Conservation (phyloP, 2,113 vertebrate genomes). For the Syngnathus typhle region DNA sequence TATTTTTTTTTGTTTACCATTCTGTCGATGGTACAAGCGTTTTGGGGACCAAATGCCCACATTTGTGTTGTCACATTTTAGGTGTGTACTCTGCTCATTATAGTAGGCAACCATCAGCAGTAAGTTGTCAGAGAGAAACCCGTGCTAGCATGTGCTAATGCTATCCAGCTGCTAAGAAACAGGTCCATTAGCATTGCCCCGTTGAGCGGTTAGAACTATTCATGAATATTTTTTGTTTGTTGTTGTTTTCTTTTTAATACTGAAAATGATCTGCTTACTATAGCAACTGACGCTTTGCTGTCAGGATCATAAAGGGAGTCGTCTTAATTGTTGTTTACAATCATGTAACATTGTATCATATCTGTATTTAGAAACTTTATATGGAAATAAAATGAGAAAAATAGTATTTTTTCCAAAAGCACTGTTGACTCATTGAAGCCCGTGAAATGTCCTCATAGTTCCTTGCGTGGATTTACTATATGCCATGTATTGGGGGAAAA, state of each 20-base stretch:
- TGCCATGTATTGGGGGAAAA: too few species aligned
- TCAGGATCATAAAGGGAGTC: conserved; percentile 13
- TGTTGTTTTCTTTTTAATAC: not conserved
- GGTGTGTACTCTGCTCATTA: not conserved
- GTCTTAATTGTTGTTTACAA: not conserved
- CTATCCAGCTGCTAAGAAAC: not conserved
- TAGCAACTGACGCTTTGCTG: not conserved
- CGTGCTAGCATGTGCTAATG: not conserved
- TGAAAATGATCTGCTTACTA: not conserved
- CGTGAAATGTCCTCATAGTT: too few species aligned
- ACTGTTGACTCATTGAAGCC: too few species aligned
- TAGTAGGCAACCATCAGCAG: not conserved
- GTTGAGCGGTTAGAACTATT: not conserved
- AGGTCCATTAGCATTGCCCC: not conserved
- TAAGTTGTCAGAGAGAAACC: not conserved
- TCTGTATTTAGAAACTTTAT: conserved; percentile 11
- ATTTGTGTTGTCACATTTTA: not conserved
- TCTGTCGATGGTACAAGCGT: not conserved
- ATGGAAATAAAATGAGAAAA: conserved; percentile 13
- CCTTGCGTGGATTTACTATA: too few species aligned
- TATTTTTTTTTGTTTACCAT: not conserved
- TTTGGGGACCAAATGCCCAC: not conserved
- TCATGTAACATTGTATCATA: conserved; percentile 3
- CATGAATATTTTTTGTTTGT: not conserved
- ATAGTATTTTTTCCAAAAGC: not conserved